A percentile compares a stretch with the other conserved stretches of the same genome.
These are phyloP conservation scores for Plecotus auritus DNA, from an alignment of 2,113 vertebrate species.

Conservation along the genomic window DNA sequence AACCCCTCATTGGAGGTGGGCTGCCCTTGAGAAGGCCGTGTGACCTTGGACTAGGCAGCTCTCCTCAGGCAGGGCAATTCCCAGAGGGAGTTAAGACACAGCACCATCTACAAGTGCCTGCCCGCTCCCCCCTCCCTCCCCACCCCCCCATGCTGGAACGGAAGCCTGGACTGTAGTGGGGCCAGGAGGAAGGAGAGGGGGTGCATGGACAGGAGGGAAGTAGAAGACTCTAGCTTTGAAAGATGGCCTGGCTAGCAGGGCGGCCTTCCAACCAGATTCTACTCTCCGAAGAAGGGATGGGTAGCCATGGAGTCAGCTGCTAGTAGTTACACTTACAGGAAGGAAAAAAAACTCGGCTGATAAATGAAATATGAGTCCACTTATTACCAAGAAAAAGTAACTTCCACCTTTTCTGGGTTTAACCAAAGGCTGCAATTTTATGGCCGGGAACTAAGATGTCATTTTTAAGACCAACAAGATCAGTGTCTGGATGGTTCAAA, in stretches of 20 bases:
- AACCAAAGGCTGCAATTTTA: neutral
- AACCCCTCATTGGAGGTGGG: neutral
- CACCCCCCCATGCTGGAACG: neutral
- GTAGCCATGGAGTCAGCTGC: neutral
- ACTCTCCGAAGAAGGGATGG: neutral
- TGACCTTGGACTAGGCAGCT: neutral
- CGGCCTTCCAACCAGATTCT: neutral
- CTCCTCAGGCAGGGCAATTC: neutral
- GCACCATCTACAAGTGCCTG: neutral
- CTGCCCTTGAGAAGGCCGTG: neutral
- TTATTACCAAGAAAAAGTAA: neutral
- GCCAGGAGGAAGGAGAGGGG: too few relatives aligned
- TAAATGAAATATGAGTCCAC: neutral
- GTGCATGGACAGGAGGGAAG: too few relatives aligned
- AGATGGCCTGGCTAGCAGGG: neutral
- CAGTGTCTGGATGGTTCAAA: neutral
- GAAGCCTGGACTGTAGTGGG: neutral
- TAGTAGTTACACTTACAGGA: neutral
- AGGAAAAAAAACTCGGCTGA: neutral
- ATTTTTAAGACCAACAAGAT: neutral
- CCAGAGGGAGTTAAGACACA: neutral
- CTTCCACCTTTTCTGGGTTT: neutral
- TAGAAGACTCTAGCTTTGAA: neutral
- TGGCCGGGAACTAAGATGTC: neutral
- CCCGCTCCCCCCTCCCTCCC: neutral